Conservation (phyloP, 2,888 invertebrate species). For the Opisthograptis luteolata region DNA sequence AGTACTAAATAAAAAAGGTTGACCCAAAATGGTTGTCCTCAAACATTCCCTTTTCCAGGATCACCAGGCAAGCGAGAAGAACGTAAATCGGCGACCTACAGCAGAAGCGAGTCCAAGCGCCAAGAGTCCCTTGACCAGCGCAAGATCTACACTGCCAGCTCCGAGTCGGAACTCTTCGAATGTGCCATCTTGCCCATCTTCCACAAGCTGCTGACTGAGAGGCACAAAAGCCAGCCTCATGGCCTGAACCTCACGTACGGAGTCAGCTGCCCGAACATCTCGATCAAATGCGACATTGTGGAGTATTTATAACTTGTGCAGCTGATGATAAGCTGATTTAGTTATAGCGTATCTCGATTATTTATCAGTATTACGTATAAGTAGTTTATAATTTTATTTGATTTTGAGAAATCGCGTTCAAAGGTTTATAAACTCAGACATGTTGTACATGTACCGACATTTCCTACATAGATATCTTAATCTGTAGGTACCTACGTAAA, state of each 20-base stretch:
- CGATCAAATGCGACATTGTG: conserved; percentile 97
- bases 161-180: conserved; percentile 93
- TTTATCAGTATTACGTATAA: too few relatives aligned
- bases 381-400: too few relatives aligned
- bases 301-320: conserved; percentile 89
- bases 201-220: conserved; percentile 94
- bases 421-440: too few relatives aligned
- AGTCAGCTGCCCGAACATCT: conserved; percentile 96
- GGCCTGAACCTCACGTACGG: conserved; percentile 89
- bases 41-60: conserved; percentile 44
- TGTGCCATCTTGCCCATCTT: conserved; percentile 95
- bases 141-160: conserved; percentile 90
- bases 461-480: background rate
- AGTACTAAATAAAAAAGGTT: too few relatives aligned
- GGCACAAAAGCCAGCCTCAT: conserved; percentile 88
- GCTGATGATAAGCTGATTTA: too few relatives aligned
- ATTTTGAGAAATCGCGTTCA: too few relatives aligned
- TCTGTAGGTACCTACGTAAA: too few relatives aligned
- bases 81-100: conserved; percentile 79
- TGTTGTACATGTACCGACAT: background rate
- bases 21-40: too few relatives aligned
- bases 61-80: conserved; percentile 73
- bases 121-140: conserved; percentile 71
- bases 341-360: too few relatives aligned
- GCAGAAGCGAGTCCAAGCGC: conserved; percentile 74